Conservation (phyloP, 2,888 invertebrate genomes). For the Autographa pulchrina region DNA sequence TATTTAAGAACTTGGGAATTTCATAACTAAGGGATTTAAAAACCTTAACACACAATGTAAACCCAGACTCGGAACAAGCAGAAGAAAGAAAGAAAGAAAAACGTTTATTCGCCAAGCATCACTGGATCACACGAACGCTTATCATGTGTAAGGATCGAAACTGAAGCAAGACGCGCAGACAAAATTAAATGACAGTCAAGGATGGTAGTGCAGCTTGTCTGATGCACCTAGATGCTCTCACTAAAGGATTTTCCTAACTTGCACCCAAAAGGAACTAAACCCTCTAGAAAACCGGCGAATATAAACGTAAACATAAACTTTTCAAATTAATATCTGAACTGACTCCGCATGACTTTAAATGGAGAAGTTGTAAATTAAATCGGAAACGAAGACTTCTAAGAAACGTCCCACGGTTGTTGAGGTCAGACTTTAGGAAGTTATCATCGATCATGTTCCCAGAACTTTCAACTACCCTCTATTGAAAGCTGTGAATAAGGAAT, state of each 20-base stretch:
- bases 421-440: constrained; percentile 1
- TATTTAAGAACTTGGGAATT: too few relatives aligned
- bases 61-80: too few relatives aligned
- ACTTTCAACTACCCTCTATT: not conserved
- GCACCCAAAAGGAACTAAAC: not conserved
- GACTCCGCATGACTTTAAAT: not conserved
- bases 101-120: too few relatives aligned
- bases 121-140: too few relatives aligned
- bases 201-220: too few relatives aligned
- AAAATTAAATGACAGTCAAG: too few relatives aligned
- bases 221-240: too few relatives aligned
- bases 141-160: too few relatives aligned
- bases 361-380: constrained; percentile 4
- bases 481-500: not conserved
- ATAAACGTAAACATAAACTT: constrained; percentile 1
- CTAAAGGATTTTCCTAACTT: not conserved
- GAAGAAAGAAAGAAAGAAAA: too few relatives aligned
- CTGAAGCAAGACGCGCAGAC: too few relatives aligned
- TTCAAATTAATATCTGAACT: constrained; percentile 2
- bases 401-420: constrained; percentile 3
- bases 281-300: not conserved
- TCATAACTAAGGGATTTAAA: too few relatives aligned
- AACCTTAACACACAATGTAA: too few relatives aligned
- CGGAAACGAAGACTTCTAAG: not conserved
- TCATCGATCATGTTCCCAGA: constrained; percentile 1